Evolutionary conservation across 2,113 vertebrate genomes (phyloP).

Genomic region (Emydura subglobosa): DNA sequence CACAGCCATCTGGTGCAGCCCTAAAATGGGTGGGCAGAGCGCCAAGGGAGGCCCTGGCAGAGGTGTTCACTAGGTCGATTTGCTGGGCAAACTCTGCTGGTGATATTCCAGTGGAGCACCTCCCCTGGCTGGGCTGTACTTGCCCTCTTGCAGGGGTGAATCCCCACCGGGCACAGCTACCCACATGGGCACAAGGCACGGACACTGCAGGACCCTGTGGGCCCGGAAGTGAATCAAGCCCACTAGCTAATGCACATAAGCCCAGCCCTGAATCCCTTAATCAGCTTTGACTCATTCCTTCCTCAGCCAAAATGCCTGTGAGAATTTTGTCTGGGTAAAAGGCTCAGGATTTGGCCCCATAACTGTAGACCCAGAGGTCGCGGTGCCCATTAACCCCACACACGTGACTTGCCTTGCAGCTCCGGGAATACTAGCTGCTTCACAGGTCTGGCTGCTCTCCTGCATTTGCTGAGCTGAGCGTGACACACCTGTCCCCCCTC

Average conservation of each 20-base stretch:
- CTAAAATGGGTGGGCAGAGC: not conserved
- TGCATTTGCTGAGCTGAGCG: not conserved
- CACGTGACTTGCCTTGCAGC: not conserved
- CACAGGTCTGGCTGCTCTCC: not conserved
- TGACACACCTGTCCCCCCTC: not conserved
- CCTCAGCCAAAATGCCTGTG: not conserved
- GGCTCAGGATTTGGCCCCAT: not conserved
- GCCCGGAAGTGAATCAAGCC: not conserved
- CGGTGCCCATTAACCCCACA: not conserved
- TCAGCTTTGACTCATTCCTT: not conserved
- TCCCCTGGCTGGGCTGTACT: not conserved
- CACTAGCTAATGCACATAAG: not conserved
- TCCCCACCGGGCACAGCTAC: not conserved
- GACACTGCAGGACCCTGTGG: not conserved
- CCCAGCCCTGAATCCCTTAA: not conserved
- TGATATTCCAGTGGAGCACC: too few relatives aligned
- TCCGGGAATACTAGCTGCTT: not conserved
- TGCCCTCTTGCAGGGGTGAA: not conserved
- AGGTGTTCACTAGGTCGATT: not conserved
- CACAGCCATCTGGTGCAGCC: not conserved
- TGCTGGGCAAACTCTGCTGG: not conserved
- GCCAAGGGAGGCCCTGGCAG: not conserved
- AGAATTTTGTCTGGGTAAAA: not conserved
- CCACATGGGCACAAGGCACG: not conserved
- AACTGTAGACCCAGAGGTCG: not conserved